phyloP scores from a whole-genome alignment of 2,888 invertebrate genomes.

The Phengaris arion region DNA sequence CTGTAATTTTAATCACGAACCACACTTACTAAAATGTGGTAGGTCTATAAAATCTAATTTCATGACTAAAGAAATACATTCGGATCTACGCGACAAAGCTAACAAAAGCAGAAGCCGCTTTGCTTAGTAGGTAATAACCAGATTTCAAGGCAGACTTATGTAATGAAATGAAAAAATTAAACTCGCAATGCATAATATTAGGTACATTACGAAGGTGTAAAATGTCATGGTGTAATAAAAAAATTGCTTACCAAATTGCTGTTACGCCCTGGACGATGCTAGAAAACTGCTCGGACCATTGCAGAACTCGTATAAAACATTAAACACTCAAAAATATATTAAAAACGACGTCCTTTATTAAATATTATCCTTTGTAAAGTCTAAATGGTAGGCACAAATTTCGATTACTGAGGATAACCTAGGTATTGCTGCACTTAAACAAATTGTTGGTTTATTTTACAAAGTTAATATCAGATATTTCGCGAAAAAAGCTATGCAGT shows the following conservation, averaged over 20 bases:
- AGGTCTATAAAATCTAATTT: background rate
- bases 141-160: background rate
- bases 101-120: background rate
- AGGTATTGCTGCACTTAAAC: constrained; percentile 33
- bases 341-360: constrained; percentile 42
- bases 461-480: background rate
- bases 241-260: constrained; percentile 69
- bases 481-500: constrained; percentile 27
- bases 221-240: constrained; percentile 23
- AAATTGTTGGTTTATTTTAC: constrained; percentile 19
- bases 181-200: background rate
- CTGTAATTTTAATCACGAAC: background rate
- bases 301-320: constrained; percentile 59
- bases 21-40: background rate
- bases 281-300: constrained; percentile 77
- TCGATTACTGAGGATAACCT: constrained; percentile 49
- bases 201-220: background rate
- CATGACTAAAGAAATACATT: background rate
- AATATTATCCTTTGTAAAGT: constrained; percentile 51
- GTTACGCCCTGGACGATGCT: constrained; percentile 68
- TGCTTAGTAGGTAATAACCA: background rate
- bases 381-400: constrained; percentile 59
- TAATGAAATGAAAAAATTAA: background rate
- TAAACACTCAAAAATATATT: constrained; percentile 54
- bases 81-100: background rate